These are phyloP conservation scores for Protonemura montana DNA, from an alignment of 2,888 invertebrate species.

Conservation along the genomic window DNA sequence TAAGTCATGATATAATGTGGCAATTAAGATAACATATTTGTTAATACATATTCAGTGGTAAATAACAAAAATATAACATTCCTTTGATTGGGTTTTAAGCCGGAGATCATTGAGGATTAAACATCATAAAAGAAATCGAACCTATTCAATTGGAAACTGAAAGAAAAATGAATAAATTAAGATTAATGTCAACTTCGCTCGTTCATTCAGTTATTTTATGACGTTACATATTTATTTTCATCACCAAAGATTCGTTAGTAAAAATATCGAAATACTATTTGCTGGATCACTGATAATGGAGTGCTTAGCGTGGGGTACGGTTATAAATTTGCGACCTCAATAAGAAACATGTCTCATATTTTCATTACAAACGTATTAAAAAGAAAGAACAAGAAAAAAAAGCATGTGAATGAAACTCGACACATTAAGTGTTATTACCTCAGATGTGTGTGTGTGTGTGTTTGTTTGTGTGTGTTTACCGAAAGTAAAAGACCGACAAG, in stretches of 20 bases:
- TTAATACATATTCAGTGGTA: not conserved
- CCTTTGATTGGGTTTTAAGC: not conserved
- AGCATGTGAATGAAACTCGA: not conserved
- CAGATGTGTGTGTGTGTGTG: not conserved
- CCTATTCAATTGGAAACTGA: not conserved
- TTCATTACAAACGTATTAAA: not conserved
- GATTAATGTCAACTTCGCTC: not conserved
- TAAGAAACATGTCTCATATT: slow-evolving; percentile 12
- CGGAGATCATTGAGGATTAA: too few species aligned
- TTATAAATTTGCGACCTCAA: not conserved
- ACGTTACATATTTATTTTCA: slow-evolving; percentile 4
- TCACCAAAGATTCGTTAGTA: not conserved
- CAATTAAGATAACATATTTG: not conserved
- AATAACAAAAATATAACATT: not conserved
- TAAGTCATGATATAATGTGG: not conserved
- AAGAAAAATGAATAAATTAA: slow-evolving; percentile 3
- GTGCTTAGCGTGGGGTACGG: not conserved
- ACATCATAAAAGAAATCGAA: not conserved
- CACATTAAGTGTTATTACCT: not conserved
- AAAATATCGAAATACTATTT: not conserved
- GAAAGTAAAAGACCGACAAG: slow-evolving; percentile 20
- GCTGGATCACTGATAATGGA: too few species aligned
- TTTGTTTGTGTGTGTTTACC: not conserved
- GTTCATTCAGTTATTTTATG: slow-evolving; percentile 12
- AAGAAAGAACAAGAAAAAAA: not conserved